Evolutionary conservation across 2,113 vertebrate genomes (phyloP).

Genomic region (Puffinus mauretanicus): DNA sequence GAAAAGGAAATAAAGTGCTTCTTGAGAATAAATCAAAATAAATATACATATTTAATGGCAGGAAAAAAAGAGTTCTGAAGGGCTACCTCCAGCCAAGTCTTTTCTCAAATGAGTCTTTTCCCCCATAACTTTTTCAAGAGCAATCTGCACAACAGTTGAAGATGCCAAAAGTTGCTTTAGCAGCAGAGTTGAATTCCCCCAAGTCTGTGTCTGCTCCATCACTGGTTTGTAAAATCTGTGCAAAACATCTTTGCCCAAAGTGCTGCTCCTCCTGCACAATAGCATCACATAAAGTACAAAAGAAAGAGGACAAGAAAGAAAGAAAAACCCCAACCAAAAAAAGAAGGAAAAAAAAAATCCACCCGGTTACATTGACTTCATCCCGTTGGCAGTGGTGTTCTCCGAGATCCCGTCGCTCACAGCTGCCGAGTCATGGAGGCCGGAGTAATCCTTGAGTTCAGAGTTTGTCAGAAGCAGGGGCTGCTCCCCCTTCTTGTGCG

Average conservation of each 20-base stretch:
- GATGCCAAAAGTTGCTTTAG: slow-evolving; percentile 42
- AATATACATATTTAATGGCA: slow-evolving; percentile 77
- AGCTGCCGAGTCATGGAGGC: slow-evolving; percentile 83
- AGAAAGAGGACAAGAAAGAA: neutral
- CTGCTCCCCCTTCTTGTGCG: slow-evolving; percentile 87
- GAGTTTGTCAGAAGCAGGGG: slow-evolving; percentile 89
- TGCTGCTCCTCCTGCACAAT: slow-evolving; percentile 35
- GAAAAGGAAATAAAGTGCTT: slow-evolving; percentile 80
- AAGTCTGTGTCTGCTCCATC: slow-evolving; percentile 6
- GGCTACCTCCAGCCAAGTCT: slow-evolving; percentile 47
- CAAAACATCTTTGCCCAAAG: slow-evolving; percentile 53
- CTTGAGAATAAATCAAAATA: slow-evolving; percentile 79
- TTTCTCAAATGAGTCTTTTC: slow-evolving; percentile 21
- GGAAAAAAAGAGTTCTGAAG: slow-evolving; percentile 66
- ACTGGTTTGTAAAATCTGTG: slow-evolving; percentile 59
- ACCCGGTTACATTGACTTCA: slow-evolving; percentile 76
- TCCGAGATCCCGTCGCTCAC: slow-evolving; percentile 78
- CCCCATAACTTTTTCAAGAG: slow-evolving; percentile 44
- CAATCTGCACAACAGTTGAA: slow-evolving; percentile 26
- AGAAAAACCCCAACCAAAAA: neutral
- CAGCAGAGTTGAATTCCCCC: slow-evolving; percentile 50
- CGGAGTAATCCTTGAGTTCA: slow-evolving; percentile 93
- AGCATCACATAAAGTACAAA: slow-evolving; percentile 57
- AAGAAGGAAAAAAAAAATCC: neutral
- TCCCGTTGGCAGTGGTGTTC: slow-evolving; percentile 85